These are phyloP conservation scores for Amphipoea oculea DNA, from an alignment of 2,888 invertebrate species.

Conservation along the genomic window DNA sequence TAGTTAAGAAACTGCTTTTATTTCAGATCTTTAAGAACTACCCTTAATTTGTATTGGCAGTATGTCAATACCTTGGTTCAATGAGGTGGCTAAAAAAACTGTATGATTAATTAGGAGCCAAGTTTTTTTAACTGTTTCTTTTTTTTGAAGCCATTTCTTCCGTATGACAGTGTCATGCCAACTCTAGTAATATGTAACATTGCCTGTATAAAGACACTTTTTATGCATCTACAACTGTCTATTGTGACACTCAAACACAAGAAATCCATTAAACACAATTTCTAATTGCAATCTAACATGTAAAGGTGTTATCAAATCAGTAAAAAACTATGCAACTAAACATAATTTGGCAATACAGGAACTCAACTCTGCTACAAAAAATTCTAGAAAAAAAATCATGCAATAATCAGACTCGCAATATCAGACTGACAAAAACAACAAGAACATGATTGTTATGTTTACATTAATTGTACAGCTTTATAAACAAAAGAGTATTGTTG, in stretches of 20 bases:
- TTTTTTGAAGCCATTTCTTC: conserved; percentile 1
- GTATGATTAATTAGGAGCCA: conserved; percentile 14
- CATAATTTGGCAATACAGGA: conserved; percentile 30
- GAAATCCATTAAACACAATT: conserved; percentile 37
- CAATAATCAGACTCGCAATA: not conserved
- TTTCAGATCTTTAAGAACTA: not conserved
- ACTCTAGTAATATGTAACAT: not conserved
- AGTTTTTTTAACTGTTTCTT: conserved; percentile 16
- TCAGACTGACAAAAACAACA: conserved; percentile 11
- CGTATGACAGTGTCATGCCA: not conserved
- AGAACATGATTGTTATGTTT: conserved; percentile 24
- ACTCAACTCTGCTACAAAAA: not conserved
- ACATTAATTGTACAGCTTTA: conserved; percentile 1
- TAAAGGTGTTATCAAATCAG: conserved; percentile 1
- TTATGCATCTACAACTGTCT: not conserved
- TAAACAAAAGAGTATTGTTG: conserved; percentile 40
- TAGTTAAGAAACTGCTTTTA: not conserved
- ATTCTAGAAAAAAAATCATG: not conserved
- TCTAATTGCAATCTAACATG: conserved; percentile 40
- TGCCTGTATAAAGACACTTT: conserved; percentile 6
- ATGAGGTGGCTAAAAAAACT: conserved; percentile 13
- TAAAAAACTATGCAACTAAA: not conserved
- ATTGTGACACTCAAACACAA: not conserved
- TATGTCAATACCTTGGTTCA: conserved; percentile 23
- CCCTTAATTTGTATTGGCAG: conserved; percentile 27